Conservation (phyloP, 2,797 vertebrate genomes). For the Tapera naevia region DNA sequence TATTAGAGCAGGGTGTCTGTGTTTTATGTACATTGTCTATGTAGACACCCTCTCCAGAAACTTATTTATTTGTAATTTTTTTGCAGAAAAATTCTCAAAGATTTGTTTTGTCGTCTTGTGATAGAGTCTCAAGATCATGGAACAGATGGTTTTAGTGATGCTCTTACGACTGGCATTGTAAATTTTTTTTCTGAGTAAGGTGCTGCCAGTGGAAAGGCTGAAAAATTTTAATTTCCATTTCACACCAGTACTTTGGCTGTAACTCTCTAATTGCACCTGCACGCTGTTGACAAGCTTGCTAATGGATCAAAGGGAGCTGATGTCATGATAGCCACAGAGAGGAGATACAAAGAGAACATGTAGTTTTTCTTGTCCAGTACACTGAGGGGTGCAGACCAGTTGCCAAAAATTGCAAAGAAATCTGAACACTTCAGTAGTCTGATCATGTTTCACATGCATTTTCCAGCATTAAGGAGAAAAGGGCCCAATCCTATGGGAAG, state of each 20-base stretch:
- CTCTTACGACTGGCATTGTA: conserved; percentile 20
- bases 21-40: not conserved
- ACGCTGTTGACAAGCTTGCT: not conserved
- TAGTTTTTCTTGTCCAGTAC: not conserved
- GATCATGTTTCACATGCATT: not conserved
- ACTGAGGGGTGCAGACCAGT: not conserved
- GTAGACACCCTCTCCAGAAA: not conserved
- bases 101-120: conserved; percentile 9
- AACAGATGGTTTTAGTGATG: conserved; percentile 29
- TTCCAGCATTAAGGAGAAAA: not conserved
- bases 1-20: not conserved
- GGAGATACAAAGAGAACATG: not conserved
- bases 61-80: conserved; percentile 49
- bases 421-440: not conserved
- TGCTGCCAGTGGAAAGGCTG: not conserved
- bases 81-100: not conserved
- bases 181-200: conserved; percentile 45
- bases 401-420: not conserved
- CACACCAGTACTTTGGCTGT: not conserved
- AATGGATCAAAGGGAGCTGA: not conserved
- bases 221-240: conserved; percentile 59
- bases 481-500: not conserved
- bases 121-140: conserved; percentile 58
- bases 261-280: not conserved
- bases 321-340: not conserved